phyloP scores from a whole-genome alignment of 2,888 invertebrate genomes.

The Dione juno region DNA sequence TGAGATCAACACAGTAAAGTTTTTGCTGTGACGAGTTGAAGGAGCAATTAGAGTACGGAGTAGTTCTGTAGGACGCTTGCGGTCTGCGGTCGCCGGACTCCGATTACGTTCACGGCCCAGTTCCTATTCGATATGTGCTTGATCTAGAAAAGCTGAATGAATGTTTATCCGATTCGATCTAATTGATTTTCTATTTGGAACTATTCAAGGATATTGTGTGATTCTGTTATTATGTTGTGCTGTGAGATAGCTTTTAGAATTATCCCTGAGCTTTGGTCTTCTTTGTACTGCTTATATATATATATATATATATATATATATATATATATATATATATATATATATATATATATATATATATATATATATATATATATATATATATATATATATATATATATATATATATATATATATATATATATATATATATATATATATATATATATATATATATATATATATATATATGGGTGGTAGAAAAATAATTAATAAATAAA shows the following conservation, averaged over 20 bases:
- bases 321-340: too few relatives aligned
- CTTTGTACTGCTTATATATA: too few relatives aligned
- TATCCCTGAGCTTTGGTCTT: too few relatives aligned
- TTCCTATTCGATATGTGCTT: slow-evolving; percentile 50
- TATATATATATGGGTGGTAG: background rate
- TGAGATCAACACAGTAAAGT: slow-evolving; percentile 28
- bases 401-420: too few relatives aligned
- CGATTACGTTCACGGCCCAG: slow-evolving; percentile 58
- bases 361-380: too few relatives aligned
- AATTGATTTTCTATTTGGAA: slow-evolving; percentile 17
- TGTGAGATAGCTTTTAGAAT: background rate
- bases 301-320: too few relatives aligned
- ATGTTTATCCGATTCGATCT: slow-evolving; percentile 20
- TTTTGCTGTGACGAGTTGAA: slow-evolving; percentile 45
- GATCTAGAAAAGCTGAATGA: slow-evolving; percentile 26
- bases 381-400: too few relatives aligned
- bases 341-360: too few relatives aligned
- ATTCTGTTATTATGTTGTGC: background rate
- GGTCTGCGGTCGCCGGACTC: slow-evolving; percentile 61
- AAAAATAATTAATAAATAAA: background rate
- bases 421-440: too few relatives aligned
- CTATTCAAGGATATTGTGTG: background rate
- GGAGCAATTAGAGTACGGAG: slow-evolving; percentile 52
- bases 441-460: too few relatives aligned
- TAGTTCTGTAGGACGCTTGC: slow-evolving; percentile 54